phyloP scores from a whole-genome alignment of 2,113 vertebrate genomes.

The Crotalus horridus region DNA sequence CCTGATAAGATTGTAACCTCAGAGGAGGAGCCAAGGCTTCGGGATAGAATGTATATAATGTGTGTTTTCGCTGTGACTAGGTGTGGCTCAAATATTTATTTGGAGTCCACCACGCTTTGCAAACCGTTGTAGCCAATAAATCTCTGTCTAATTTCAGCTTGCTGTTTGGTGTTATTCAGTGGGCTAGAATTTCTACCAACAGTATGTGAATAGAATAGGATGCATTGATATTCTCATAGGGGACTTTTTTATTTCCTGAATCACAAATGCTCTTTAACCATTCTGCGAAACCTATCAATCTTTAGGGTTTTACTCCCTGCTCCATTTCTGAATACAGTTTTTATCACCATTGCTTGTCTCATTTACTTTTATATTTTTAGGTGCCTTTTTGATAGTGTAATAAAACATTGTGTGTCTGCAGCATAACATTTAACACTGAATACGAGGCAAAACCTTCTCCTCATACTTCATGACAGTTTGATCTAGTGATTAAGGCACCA shows the following conservation, averaged over 20 bases:
- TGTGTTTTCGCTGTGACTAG: too few species aligned
- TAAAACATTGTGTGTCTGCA: neutral
- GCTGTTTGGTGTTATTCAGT: too few species aligned
- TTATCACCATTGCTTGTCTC: neutral
- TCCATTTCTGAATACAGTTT: neutral
- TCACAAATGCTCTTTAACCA: neutral
- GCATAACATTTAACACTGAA: neutral
- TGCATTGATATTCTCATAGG: neutral
- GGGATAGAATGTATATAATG: too few species aligned
- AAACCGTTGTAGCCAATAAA: too few species aligned
- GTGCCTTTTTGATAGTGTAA: neutral
- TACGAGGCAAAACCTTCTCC: neutral
- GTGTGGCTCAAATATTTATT: too few species aligned
- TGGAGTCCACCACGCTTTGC: too few species aligned
- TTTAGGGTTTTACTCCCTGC: neutral
- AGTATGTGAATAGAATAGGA: neutral
- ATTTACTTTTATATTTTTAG: neutral
- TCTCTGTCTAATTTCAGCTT: too few species aligned
- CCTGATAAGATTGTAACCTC: too few species aligned
- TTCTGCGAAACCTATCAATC: neutral
- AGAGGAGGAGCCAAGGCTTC: too few species aligned
- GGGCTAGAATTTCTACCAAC: too few species aligned
- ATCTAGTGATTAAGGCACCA: neutral
- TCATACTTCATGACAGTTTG: neutral
- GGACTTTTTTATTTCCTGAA: neutral